Percentiles rank a stretch among this genome's conserved stretches.
These are phyloP conservation scores for Brachyptera putata DNA, from an alignment of 2,888 invertebrate species.

Conservation along the genomic window DNA sequence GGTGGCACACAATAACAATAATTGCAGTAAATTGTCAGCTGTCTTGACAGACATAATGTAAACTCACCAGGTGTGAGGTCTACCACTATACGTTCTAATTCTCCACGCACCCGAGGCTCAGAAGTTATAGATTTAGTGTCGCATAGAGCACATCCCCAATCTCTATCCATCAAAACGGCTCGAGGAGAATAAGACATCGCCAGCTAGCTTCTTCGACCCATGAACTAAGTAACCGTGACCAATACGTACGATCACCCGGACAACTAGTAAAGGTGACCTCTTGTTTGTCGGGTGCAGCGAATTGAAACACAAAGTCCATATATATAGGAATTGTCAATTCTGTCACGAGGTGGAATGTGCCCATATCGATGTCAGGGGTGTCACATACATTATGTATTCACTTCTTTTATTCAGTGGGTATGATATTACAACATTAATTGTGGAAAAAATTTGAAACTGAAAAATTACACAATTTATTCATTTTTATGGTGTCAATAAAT, in stretches of 20 bases:
- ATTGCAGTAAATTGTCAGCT: constrained; percentile 18
- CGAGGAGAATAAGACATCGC: background rate
- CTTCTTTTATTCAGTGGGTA: no score
- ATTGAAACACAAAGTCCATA: background rate
- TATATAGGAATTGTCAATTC: background rate
- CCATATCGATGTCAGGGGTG: background rate
- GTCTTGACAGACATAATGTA: constrained; percentile 11
- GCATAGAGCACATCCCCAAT: background rate
- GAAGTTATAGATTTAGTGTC: no score
- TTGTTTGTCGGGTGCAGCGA: background rate
- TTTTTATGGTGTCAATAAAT: no score
- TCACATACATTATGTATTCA: no score
- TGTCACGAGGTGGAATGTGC: background rate
- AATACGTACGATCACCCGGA: background rate
- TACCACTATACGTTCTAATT: constrained; percentile 6
- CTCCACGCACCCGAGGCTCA: constrained; percentile 14
- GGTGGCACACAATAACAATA: constrained; percentile 12
- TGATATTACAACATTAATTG: no score
- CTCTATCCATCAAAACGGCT: no score
- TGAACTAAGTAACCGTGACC: background rate
- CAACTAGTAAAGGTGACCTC: background rate
- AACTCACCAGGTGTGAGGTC: constrained; percentile 25
- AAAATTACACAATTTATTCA: no score
- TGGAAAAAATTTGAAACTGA: no score
- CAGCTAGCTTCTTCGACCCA: background rate